Percentiles rank a stretch among this genome's conserved stretches.
phyloP scores from a whole-genome alignment of 2,113 vertebrate species.

The Pitta sordida region DNA sequence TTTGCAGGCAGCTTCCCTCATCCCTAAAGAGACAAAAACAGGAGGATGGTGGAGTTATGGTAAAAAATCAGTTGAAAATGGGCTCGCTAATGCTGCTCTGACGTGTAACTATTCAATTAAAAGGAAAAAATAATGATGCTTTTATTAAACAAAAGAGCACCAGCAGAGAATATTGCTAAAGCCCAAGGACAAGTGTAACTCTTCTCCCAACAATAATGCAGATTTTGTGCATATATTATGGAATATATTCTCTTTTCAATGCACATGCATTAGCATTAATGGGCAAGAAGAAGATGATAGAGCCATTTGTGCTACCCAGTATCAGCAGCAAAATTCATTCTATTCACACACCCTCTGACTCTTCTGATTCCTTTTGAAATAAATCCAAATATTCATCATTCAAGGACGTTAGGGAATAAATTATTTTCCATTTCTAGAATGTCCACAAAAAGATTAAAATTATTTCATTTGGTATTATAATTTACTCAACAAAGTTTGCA shows the following conservation, averaged over 20 bases:
- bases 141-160: slow-evolving; percentile 52
- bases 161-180: neutral
- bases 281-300: neutral
- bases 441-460: slow-evolving; percentile 45
- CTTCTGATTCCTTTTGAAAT: slow-evolving; percentile 30
- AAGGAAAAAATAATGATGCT: slow-evolving; percentile 57
- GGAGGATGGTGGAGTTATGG: neutral
- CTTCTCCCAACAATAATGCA: neutral
- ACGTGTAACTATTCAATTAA: slow-evolving; percentile 56
- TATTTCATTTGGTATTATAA: slow-evolving; percentile 36
- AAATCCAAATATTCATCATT: slow-evolving; percentile 33
- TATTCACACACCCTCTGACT: neutral
- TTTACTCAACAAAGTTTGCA: slow-evolving; percentile 8
- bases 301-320: slow-evolving; percentile 21
- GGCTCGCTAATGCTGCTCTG: neutral
- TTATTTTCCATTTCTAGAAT: slow-evolving; percentile 21
- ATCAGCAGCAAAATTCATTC: slow-evolving; percentile 18
- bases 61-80: slow-evolving; percentile 15
- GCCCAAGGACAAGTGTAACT: slow-evolving; percentile 16
- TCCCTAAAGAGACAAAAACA: neutral
- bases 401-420: neutral
- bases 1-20: neutral
- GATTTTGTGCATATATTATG: slow-evolving; percentile 25
- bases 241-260: slow-evolving; percentile 1
- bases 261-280: slow-evolving; percentile 51